phyloP scores from a whole-genome alignment of 1,140 invertebrate genomes.

The Rhyzopertha dominica region DNA sequence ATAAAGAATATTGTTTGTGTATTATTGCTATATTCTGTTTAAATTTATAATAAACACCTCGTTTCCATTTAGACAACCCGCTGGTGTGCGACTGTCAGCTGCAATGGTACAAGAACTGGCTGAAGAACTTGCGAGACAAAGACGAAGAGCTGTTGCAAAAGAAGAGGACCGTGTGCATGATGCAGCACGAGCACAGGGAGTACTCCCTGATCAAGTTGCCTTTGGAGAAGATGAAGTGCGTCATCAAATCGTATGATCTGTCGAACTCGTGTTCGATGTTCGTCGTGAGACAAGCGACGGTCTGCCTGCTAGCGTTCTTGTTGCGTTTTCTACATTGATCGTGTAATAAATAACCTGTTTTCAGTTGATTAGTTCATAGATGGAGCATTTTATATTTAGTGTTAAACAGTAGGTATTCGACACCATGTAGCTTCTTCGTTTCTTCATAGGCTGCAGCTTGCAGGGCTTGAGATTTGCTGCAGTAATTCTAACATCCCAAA shows the following conservation, averaged over 20 bases:
- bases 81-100: slow-evolving; percentile 82
- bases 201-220: slow-evolving; percentile 76
- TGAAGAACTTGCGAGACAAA: slow-evolving; percentile 66
- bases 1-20: too few species aligned
- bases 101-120: slow-evolving; percentile 78
- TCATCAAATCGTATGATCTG: slow-evolving; percentile 54
- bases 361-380: too few species aligned
- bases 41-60: neutral
- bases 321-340: too few species aligned
- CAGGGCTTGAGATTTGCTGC: too few species aligned
- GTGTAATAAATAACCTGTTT: too few species aligned
- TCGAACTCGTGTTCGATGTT: too few species aligned
- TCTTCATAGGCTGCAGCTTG: too few species aligned
- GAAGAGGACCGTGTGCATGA: slow-evolving; percentile 73
- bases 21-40: slow-evolving; percentile 1
- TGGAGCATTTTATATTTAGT: too few species aligned
- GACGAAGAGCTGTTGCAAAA: slow-evolving; percentile 83
- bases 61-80: slow-evolving; percentile 71
- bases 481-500: slow-evolving; percentile 18
- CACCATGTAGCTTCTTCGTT: too few species aligned
- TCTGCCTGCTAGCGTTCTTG: too few species aligned
- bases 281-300: too few species aligned
- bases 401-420: too few species aligned
- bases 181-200: slow-evolving; percentile 68
- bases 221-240: slow-evolving; percentile 73